These are phyloP conservation scores for Patella depressa DNA, from an alignment of 2,888 invertebrate genomes.

Conservation along the genomic window DNA sequence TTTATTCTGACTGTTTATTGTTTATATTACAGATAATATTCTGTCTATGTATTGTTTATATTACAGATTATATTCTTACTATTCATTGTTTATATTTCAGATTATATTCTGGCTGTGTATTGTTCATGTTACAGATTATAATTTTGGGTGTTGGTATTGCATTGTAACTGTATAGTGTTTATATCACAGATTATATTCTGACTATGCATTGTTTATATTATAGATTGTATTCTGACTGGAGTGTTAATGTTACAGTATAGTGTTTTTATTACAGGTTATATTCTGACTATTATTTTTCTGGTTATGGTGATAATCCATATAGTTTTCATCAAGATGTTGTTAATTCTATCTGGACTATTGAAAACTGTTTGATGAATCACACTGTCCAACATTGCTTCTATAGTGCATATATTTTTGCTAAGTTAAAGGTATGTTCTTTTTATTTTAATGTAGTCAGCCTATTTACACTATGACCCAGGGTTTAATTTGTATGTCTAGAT, in stretches of 20 bases:
- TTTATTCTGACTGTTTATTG: slow-evolving; percentile 52
- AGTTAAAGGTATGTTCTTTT: slow-evolving; percentile 24
- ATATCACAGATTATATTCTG: not conserved
- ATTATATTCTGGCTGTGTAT: slow-evolving; percentile 47
- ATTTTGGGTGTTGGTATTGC: too few relatives aligned
- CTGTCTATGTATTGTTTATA: not conserved
- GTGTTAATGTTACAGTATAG: too few relatives aligned
- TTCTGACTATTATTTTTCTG: slow-evolving; percentile 57
- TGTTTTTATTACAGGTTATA: slow-evolving; percentile 43
- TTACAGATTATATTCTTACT: not conserved
- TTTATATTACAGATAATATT: too few relatives aligned
- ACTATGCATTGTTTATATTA: too few relatives aligned
- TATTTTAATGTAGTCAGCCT: not conserved
- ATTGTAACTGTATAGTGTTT: too few relatives aligned
- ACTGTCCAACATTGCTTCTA: slow-evolving; percentile 44
- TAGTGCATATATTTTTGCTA: slow-evolving; percentile 22
- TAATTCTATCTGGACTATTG: slow-evolving; percentile 39
- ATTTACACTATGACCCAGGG: too few relatives aligned
- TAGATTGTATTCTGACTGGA: too few relatives aligned
- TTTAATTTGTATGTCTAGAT: too few relatives aligned
- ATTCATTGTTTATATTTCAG: slow-evolving; percentile 27
- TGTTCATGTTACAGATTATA: too few relatives aligned
- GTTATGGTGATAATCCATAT: slow-evolving; percentile 39
- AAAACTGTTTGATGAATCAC: slow-evolving; percentile 38
- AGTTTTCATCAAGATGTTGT: slow-evolving; percentile 49